These are phyloP conservation scores for Gandaritis pyraliata DNA, from an alignment of 2,888 invertebrate species.

Conservation along the genomic window DNA sequence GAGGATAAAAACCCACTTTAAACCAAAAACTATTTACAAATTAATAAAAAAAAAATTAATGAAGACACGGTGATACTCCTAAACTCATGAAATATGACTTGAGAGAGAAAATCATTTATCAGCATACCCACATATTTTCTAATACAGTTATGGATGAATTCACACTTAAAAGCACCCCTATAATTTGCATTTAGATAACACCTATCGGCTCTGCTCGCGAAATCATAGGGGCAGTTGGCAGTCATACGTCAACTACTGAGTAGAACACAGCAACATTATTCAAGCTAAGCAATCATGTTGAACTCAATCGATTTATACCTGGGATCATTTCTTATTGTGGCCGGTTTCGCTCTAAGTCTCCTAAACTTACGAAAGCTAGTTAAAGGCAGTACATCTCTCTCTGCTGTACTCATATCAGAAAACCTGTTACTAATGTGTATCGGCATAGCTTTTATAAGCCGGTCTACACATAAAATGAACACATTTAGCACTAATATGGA, in stretches of 20 bases:
- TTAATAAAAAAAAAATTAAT: no score
- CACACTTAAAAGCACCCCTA: slow-evolving; percentile 62
- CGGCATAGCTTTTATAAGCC: slow-evolving; percentile 66
- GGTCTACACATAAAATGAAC: slow-evolving; percentile 58
- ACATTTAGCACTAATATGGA: slow-evolving; percentile 53
- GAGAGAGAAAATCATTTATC: background rate
- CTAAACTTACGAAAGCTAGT: slow-evolving; percentile 67
- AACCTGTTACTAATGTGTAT: slow-evolving; percentile 71
- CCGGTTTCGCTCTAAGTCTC: slow-evolving; percentile 68
- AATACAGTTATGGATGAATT: slow-evolving; percentile 31
- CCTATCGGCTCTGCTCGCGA: slow-evolving; percentile 49
- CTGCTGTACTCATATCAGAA: slow-evolving; percentile 69
- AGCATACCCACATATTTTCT: background rate
- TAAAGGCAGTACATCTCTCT: slow-evolving; percentile 54
- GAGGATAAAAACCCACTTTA: no score
- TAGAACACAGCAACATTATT: slow-evolving; percentile 39
- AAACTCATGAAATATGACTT: background rate
- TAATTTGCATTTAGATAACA: slow-evolving; percentile 68
- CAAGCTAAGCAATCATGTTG: slow-evolving; percentile 51
- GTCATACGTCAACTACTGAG: slow-evolving; percentile 37
- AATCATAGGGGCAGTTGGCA: slow-evolving; percentile 63
- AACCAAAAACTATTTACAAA: no score
- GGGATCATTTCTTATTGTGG: slow-evolving; percentile 67
- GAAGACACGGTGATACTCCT: no score
- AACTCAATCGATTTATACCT: slow-evolving; percentile 65